Conservation (phyloP, 1,140 invertebrate genomes). For the Trichoplusia ni region DNA sequence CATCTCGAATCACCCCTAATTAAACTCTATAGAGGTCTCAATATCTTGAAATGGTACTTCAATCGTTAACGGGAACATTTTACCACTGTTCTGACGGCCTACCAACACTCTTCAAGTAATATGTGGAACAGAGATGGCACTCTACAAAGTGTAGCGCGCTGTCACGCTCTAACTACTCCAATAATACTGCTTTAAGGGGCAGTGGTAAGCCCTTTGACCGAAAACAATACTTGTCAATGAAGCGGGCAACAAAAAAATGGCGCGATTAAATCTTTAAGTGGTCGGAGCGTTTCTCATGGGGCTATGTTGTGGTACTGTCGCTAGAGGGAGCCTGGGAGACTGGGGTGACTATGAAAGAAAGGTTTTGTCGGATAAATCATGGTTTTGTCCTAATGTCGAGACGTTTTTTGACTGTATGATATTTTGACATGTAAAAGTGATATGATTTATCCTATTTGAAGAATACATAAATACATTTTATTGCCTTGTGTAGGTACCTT, state of each 20-base stretch:
- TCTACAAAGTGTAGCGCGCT: too few species aligned
- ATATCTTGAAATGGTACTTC: conserved; percentile 55
- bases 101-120: too few species aligned
- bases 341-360: conserved; percentile 33
- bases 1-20: conserved; percentile 31
- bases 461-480: too few species aligned
- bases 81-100: too few species aligned
- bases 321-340: conserved; percentile 62
- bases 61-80: conserved; percentile 8
- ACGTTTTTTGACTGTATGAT: too few species aligned
- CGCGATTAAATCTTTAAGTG: conserved; percentile 75
- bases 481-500: too few species aligned
- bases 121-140: too few species aligned
- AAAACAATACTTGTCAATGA: conserved; percentile 61
- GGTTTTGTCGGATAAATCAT: neutral
- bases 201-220: too few species aligned
- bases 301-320: conserved; percentile 71
- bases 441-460: too few species aligned
- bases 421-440: too few species aligned
- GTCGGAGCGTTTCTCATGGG: conserved; percentile 73
- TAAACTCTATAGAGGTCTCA: conserved; percentile 42
- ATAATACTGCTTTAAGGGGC: too few species aligned
- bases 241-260: conserved; percentile 68
- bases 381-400: neutral
- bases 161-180: too few species aligned